Evolutionary conservation across 2,113 vertebrate genomes (phyloP), one percentile per base, ranked within the genome.

Genomic region (Leucosticte australis): DNA sequence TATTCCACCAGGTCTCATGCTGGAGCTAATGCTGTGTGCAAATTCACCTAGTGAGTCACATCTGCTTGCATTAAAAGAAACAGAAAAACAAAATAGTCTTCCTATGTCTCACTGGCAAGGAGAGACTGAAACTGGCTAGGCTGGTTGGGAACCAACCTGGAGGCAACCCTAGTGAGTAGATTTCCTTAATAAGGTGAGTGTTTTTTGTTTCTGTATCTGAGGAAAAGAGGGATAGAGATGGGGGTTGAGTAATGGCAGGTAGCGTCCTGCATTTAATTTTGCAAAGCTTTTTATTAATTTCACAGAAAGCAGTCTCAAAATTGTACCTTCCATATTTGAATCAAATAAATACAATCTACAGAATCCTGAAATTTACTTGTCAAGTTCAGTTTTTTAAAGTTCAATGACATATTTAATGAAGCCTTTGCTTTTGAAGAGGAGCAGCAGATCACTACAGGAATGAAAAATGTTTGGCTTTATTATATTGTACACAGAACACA

Each of bases 81-180:
- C 35, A 49, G 6, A 3, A 80, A 91, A 86, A n/a, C 82, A 83
- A 83, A 96, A 86, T 73, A 92, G 83, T 44, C 80, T 89, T 94
- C 73, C 2, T 86, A 84, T 89, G 89, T 94, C 86, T 92, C 79
- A 93, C 64, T 56, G 35, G 86, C 64, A 89, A 83, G 80, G 73
- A 92, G 76, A 92, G 47, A 71, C 52, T 50, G 62, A 89, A 96
- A 94, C 95, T 81, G 80, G 89, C 83, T 77, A 15, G 63, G 89
- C 94, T 92, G 89, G 96, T 93, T 95, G 69, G 76, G 73, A 97
- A 91, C 15, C 44, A 92, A 96, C 52, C 83, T 74, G 63, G 55
- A 6, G 1, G 88, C 91, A 93, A 65, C 60, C 8, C 17, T 50
- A n/a, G 37, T 39, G 44, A 68, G 60, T 13, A 67, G 47, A 52